Evolutionary conservation across 2,888 invertebrate genomes (phyloP), one percentile per base, ranked within the genome.

Genomic region (Acanthacorydalis orientalis): DNA sequence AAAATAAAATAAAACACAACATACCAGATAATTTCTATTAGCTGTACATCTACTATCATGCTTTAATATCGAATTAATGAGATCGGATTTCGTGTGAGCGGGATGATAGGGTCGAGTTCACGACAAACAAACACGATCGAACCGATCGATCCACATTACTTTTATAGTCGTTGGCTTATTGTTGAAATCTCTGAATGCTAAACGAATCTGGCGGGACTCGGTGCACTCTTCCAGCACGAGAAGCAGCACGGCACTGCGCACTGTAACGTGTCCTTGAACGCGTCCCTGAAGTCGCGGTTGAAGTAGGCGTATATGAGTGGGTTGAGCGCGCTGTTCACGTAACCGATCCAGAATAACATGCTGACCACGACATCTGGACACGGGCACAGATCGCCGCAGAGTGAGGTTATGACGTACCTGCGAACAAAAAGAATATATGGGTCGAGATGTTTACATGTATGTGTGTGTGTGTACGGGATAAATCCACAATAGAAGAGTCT

Each of bases 231-330:
- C 78, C 81, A 81, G 57, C 81, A 80, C 51, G 71, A 71, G 62
- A 82, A 79, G 60, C 83, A 84, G 73, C 86, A 86, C 48, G 83
- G 96, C 60, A 90, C 72, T 23, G 86, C 83, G 63, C 86, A 86
- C 66, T 84, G 79, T 53, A 91, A 72, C 37, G 90, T 90, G 64
- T 88, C 87, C 67, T 87, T 88, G 69, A 96, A 96, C 51, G 96
- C 95, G 66, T 90, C 88, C 63, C 96, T 80, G 67, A 97, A 96
- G 67, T 97, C 96, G 40, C 91, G 77, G 68, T 93, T 93, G 71
- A 92, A 93, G 67, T 91, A 92, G 53, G 93, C 93, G 68, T 92
- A 93, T 59, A 96, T 91, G 54, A 95, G 72, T 1, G 95, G 95
- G 67, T 96, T 96, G 49, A 95, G 73, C 46, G 90, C 89, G 11